A percentile compares a stretch with the other conserved stretches of the same genome.
These are phyloP conservation scores for Molanna angustata DNA, from an alignment of 2,888 invertebrate species.

Conservation along the genomic window DNA sequence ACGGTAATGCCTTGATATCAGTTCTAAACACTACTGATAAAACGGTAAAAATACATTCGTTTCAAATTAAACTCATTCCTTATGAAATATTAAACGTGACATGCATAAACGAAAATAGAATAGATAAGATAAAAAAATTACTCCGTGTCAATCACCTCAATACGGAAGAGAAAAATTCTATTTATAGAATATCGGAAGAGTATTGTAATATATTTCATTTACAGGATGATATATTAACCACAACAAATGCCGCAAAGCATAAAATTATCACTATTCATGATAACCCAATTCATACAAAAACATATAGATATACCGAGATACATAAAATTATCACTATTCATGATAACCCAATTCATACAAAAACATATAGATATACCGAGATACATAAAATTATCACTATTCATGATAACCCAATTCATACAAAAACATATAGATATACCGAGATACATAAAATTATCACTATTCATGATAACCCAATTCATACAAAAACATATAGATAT, in stretches of 20 bases:
- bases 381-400: too few relatives aligned
- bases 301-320: too few relatives aligned
- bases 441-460: too few relatives aligned
- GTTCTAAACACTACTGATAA: not conserved
- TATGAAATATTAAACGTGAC: not conserved
- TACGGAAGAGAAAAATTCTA: conserved; percentile 33
- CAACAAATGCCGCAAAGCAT: conserved; percentile 33
- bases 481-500: too few relatives aligned
- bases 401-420: too few relatives aligned
- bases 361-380: too few relatives aligned
- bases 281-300: too few relatives aligned
- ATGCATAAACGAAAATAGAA: not conserved
- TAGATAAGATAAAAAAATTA: not conserved
- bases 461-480: too few relatives aligned
- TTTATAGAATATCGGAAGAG: conserved; percentile 30
- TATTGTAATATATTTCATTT: conserved; percentile 33
- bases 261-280: too few relatives aligned
- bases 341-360: too few relatives aligned
- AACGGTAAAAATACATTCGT: not conserved
- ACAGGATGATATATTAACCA: conserved; percentile 33
- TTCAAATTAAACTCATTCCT: not conserved
- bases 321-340: too few relatives aligned
- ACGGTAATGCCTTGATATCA: not conserved
- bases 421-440: too few relatives aligned
- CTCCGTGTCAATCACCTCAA: conserved; percentile 32